Base-by-base conservation (phyloP, 2,797 vertebrate species). In the Petrocephalus sullivani region DNA sequence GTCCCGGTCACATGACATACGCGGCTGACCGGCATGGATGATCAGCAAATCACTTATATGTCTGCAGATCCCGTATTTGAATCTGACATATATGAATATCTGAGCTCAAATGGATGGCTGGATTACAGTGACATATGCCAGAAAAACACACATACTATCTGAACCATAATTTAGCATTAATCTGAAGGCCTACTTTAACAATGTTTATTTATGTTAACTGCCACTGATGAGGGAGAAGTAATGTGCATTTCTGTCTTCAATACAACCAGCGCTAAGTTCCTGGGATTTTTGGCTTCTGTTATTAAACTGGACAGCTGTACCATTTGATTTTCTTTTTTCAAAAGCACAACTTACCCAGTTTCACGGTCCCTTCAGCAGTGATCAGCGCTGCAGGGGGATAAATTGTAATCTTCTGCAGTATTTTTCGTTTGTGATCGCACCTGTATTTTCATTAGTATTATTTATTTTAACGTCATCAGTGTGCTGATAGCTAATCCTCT, bases 261-360 rank as follows among this genome's bases (percentile, higher is more conserved):
- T 46, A 81, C 28, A 49, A 81, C 8, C 41, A 49, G 16, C 16
- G 75, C 16, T 81, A 81, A 81, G 49, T 49, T 81, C 75, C 19
- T 81, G 75, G 41, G 41, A n/a, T 81, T 81, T 81, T 81, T 49
- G 37, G 37, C 41, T 49, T 19, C 41, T 8, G 16, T 81, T 81
- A 81, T 81, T 81, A 81, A 49, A 46, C 75, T 19, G 46, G 75
- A 81, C 75, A 81, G 75, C 75, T 81, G 75, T 81, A 81, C 75
- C 75, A 81, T 81, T 81, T 81, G 37, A 81, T 81, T 81, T 81
- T 81, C 41, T 21, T 49, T 81, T 81, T 46, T 81, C 16, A 1
- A 78, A 81, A 71, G 14, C 75, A 21, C 75, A 46, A 81, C 75
- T 81, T 81, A 16, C 75, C 16, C 41, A 81, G 75, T 49, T 81